phyloP scores from a whole-genome alignment of 1,140 invertebrate genomes.

The Drosophila obscura region DNA sequence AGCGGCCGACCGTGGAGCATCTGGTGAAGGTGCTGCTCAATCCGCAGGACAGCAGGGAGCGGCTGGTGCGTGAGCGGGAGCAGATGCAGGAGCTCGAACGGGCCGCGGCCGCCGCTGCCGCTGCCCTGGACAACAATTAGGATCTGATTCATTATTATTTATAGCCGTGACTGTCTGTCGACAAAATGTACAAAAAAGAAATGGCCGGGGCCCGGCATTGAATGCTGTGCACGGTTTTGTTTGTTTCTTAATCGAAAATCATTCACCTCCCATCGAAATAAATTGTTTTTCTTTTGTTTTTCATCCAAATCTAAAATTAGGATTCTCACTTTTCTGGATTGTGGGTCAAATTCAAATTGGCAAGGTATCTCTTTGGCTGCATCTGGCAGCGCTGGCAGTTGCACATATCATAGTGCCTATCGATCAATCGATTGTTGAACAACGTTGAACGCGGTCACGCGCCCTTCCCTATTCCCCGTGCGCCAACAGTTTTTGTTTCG shows the following conservation, averaged over 20 bases:
- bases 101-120: slow-evolving; percentile 20
- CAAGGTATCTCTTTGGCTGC: neutral
- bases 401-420: neutral
- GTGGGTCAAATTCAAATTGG: slow-evolving; percentile 55
- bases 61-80: slow-evolving; percentile 47
- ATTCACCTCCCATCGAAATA: slow-evolving; percentile 61
- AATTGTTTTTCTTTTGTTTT: slow-evolving; percentile 36
- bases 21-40: slow-evolving; percentile 80
- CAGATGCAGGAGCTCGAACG: slow-evolving; percentile 5
- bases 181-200: slow-evolving; percentile 11
- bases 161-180: neutral
- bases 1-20: slow-evolving; percentile 82
- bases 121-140: slow-evolving; percentile 37
- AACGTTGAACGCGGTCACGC: slow-evolving; percentile 21
- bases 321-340: slow-evolving; percentile 32
- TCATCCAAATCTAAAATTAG: slow-evolving; percentile 56
- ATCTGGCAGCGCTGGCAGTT: no score
- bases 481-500: slow-evolving; percentile 47
- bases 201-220: slow-evolving; percentile 33
- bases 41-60: slow-evolving; percentile 73
- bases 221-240: slow-evolving; percentile 60
- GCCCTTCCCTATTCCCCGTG: neutral
- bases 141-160: slow-evolving; percentile 5
- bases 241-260: slow-evolving; percentile 51
- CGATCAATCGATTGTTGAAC: slow-evolving; percentile 24